Evolutionary conservation across 2,113 vertebrate species (phyloP).

Genomic region (Menura novaehollandiae): DNA sequence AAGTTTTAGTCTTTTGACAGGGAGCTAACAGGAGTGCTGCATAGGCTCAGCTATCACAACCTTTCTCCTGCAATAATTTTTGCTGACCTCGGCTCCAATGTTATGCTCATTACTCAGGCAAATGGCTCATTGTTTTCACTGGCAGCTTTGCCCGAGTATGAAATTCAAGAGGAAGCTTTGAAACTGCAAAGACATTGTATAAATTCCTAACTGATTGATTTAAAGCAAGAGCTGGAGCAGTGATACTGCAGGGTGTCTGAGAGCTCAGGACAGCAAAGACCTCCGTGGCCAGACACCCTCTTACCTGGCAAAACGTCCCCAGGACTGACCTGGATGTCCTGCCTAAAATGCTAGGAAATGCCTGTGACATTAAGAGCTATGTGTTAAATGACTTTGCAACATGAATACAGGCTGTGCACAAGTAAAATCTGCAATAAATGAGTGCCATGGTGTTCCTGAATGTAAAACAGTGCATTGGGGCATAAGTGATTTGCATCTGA

Average conservation of each 20-base stretch:
- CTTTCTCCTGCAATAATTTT: constrained; percentile 21
- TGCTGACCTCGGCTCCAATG: constrained; percentile 20
- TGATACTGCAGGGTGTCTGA: neutral
- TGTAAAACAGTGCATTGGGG: constrained; percentile 16
- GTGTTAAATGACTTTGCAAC: neutral
- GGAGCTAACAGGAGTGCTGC: neutral
- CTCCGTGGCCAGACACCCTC: neutral
- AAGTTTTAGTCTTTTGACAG: neutral
- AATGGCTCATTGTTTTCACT: constrained; percentile 28
- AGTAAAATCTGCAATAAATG: constrained; percentile 1
- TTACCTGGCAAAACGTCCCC: neutral
- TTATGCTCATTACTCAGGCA: constrained; percentile 38
- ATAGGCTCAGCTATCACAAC: neutral
- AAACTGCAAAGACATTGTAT: neutral
- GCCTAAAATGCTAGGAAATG: neutral
- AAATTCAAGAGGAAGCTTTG: constrained; percentile 15
- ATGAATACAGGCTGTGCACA: neutral
- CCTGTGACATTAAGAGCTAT: neutral
- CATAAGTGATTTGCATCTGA: constrained; percentile 21
- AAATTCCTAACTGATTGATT: neutral
- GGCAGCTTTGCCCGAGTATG: neutral
- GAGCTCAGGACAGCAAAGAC: neutral
- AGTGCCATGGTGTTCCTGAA: neutral
- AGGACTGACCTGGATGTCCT: neutral
- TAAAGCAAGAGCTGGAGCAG: neutral